Percentiles rank a stretch among this genome's conserved stretches.
Conservation (phyloP, 2,888 invertebrate genomes). For the Muscina levida region DNA sequence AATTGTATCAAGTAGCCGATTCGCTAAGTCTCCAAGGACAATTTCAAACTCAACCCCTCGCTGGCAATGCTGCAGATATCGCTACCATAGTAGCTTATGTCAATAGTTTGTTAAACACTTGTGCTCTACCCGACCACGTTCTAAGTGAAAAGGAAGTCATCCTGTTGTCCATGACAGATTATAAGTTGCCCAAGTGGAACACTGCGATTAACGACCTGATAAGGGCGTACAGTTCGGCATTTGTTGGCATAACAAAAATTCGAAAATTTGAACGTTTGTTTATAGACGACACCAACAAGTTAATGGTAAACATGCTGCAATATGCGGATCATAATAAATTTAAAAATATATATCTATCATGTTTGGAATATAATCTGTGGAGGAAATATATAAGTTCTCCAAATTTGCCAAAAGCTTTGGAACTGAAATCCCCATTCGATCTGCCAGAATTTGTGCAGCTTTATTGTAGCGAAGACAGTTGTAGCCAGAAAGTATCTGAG, state of each 20-base stretch:
- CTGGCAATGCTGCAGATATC: conserved; percentile 66
- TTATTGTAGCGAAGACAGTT: conserved; percentile 70
- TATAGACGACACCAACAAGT: conserved; percentile 70
- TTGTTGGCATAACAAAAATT: conserved; percentile 71
- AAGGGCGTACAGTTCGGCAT: conserved; percentile 55
- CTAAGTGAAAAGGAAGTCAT: conserved; percentile 65
- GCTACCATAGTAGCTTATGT: conserved; percentile 71
- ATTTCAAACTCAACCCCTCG: conserved; percentile 68
- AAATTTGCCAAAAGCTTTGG: neutral
- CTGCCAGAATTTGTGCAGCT: conserved; percentile 71
- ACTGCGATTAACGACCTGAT: neutral
- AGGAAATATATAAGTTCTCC: conserved; percentile 64
- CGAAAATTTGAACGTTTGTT: conserved; percentile 69
- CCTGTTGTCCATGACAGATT: neutral
- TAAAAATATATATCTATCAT: conserved; percentile 69
- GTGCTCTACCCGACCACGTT: conserved; percentile 67
- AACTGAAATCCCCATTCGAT: conserved; percentile 34
- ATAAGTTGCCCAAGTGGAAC: too few relatives aligned
- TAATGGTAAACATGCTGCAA: conserved; percentile 68
- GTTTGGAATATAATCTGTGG: conserved; percentile 72
- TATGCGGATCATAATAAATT: conserved; percentile 66
- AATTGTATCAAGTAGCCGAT: conserved; percentile 58
- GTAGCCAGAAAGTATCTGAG: conserved; percentile 69
- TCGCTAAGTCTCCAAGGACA: conserved; percentile 70
- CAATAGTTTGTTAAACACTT: conserved; percentile 70